Base-by-base conservation (phyloP, 2,888 invertebrate species). In the Ecliptopera silaceata region DNA sequence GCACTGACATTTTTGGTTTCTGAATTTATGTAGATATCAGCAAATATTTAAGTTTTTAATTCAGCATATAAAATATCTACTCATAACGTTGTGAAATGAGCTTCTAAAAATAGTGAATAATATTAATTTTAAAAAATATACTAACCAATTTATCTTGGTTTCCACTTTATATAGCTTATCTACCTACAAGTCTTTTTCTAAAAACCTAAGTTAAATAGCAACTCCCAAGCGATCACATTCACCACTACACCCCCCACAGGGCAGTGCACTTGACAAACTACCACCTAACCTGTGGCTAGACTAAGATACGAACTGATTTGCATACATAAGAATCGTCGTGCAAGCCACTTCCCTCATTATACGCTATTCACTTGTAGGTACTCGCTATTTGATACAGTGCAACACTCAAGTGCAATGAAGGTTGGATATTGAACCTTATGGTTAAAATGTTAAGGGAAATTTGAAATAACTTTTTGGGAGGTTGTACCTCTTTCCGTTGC, bases 321-420 rank as follows among this genome's bases (percentile, higher is more conserved):
- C 66, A 69, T 66, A 63, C 51, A 60, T 39, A 52, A 32, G 18
- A 56, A 60, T 42, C 48, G 52, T 62, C 65, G 62, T 65, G 61
- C 63, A 50, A 59, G 52, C 66, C 43, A 69, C 71, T 69, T 72
- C 70, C 73, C 69, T 68, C 57, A 71, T 72, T 74, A 74, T 57
- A 41, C 26, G 62, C 65, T 62, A 69, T 64, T 20, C 65, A 64
- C n/a, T n/a, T n/a, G n/a, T n/a, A n/a, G n/a, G 53, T 60, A 59
- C 61, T 55, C 62, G 22, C 36, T 29, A 42, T 43, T 22, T 15
- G 20, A 12, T 50, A 56, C 56, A 55, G 43, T 55, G 15, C 20
- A 44, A 39, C 44, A 13, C 49, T 32, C 32, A 55, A 39, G 43
- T 20, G 12, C 34, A 31, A 41, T 38, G 22, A 17, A 42, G 32